phyloP scores from a whole-genome alignment of 2,888 invertebrate species.

The Lepidochitona cinerea region DNA sequence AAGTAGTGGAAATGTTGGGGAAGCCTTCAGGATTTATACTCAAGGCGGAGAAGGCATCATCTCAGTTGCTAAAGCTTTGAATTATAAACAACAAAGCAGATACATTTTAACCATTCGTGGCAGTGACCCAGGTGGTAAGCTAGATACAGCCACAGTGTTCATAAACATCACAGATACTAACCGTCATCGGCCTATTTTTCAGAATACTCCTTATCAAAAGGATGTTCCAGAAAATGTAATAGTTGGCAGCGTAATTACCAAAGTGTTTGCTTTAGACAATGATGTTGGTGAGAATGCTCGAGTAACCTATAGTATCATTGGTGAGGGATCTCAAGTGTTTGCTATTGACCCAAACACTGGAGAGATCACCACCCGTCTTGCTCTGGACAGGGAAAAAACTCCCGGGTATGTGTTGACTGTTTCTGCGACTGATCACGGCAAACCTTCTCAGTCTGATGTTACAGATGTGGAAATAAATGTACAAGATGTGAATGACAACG shows the following conservation, averaged over 20 bases:
- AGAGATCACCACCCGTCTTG: slow-evolving; percentile 88
- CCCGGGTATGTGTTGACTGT: slow-evolving; percentile 87
- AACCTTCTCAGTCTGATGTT: slow-evolving; percentile 90
- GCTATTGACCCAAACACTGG: slow-evolving; percentile 94
- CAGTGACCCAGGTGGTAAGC: slow-evolving; percentile 89
- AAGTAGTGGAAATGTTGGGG: slow-evolving; percentile 71
- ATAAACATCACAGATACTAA: slow-evolving; percentile 96
- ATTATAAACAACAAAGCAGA: slow-evolving; percentile 91
- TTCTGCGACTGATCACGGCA: slow-evolving; percentile 93
- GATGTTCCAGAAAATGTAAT: slow-evolving; percentile 93
- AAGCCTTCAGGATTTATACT: slow-evolving; percentile 83
- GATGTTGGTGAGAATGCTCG: slow-evolving; percentile 95
- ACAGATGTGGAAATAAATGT: slow-evolving; percentile 96
- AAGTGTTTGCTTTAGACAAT: slow-evolving; percentile 92
- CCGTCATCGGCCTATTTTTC: slow-evolving; percentile 92
- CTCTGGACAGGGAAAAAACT: slow-evolving; percentile 87
- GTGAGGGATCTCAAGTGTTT: slow-evolving; percentile 75
- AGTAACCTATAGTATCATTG: slow-evolving; percentile 72
- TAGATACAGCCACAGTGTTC: slow-evolving; percentile 90
- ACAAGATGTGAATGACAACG: slow-evolving; percentile 96
- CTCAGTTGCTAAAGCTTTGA: slow-evolving; percentile 90
- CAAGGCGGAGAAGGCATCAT: slow-evolving; percentile 81
- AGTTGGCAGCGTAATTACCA: slow-evolving; percentile 90
- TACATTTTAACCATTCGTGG: slow-evolving; percentile 79
- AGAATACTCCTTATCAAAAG: slow-evolving; percentile 92